These are phyloP conservation scores for Andrena haemorrhoa DNA, from an alignment of 2,888 invertebrate species.

Conservation along the genomic window DNA sequence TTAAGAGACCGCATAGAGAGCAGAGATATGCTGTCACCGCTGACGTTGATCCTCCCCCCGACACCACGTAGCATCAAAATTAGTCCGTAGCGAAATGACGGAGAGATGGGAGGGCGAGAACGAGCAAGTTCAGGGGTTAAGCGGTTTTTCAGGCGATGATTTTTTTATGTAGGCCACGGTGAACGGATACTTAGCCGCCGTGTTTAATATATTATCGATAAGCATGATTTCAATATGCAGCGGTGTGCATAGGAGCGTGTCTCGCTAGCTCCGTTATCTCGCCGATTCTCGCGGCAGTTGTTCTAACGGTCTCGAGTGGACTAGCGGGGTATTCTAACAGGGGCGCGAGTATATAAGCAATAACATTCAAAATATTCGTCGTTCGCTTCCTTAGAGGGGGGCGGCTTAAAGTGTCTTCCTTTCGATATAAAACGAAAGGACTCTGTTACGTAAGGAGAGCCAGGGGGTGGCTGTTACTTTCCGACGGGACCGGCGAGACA, in stretches of 20 bases:
- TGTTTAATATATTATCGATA: slow-evolving; percentile 25
- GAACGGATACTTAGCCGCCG: slow-evolving; percentile 12
- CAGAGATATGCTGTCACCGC: slow-evolving; percentile 27
- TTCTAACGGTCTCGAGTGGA: neutral
- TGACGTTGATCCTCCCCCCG: slow-evolving; percentile 29
- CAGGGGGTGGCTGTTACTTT: neutral
- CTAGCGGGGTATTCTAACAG: neutral
- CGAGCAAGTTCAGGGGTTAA: slow-evolving; percentile 1
- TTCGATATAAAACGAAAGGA: neutral
- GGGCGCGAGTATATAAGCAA: neutral
- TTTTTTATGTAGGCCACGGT: slow-evolving; percentile 34
- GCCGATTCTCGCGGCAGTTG: neutral
- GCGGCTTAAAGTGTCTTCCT: neutral
- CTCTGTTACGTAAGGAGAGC: neutral
- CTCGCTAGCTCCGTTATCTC: neutral
- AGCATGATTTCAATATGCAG: slow-evolving; percentile 27
- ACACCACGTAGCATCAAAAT: slow-evolving; percentile 35
- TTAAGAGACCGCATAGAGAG: slow-evolving; percentile 37
- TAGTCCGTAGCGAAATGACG: slow-evolving; percentile 13
- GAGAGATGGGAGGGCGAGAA: neutral
- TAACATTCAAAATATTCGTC: neutral
- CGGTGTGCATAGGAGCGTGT: slow-evolving; percentile 7
- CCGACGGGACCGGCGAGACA: neutral
- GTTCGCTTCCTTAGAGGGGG: neutral
- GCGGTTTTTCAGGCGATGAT: slow-evolving; percentile 25